Percentiles rank a stretch among this genome's conserved stretches.
Conservation (phyloP, 2,888 invertebrate genomes). For the Papilio elwesi region DNA sequence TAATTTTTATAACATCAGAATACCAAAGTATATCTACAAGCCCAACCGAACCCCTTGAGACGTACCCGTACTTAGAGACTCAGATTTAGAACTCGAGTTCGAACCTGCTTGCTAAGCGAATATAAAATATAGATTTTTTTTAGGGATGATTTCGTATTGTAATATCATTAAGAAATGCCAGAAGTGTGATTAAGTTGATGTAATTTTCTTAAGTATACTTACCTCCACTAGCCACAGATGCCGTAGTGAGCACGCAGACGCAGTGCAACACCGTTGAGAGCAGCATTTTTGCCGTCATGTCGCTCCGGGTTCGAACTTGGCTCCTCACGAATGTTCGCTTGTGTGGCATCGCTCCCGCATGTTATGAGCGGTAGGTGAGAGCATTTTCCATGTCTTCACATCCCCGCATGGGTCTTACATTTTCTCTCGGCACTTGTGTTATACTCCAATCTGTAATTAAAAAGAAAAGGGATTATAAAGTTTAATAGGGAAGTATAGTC, state of each 20-base stretch:
- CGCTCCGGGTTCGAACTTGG: conserved; percentile 36
- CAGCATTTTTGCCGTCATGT: conserved; percentile 71
- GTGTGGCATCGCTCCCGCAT: conserved; percentile 16
- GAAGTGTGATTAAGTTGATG: no score
- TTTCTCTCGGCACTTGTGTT: background rate
- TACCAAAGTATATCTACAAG: no score
- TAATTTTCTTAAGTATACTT: conserved; percentile 45
- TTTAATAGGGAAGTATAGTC: no score
- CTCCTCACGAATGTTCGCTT: conserved; percentile 2
- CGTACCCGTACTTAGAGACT: no score
- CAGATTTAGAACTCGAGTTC: no score
- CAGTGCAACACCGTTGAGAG: conserved; percentile 71
- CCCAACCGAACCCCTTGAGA: no score
- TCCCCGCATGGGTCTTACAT: conserved; percentile 15
- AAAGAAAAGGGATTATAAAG: no score
- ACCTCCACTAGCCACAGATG: conserved; percentile 74
- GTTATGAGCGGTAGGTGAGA: background rate
- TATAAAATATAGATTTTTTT: no score
- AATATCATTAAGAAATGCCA: no score
- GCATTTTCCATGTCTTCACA: conserved; percentile 9
- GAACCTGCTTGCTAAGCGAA: no score
- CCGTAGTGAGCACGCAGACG: conserved; percentile 74
- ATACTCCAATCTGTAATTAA: conserved; percentile 1
- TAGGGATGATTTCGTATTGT: no score
- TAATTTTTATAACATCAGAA: no score